Percentiles rank a stretch among this genome's conserved stretches.
Conservation (phyloP, 2,797 vertebrate genomes). For the Myotis vivesi region DNA sequence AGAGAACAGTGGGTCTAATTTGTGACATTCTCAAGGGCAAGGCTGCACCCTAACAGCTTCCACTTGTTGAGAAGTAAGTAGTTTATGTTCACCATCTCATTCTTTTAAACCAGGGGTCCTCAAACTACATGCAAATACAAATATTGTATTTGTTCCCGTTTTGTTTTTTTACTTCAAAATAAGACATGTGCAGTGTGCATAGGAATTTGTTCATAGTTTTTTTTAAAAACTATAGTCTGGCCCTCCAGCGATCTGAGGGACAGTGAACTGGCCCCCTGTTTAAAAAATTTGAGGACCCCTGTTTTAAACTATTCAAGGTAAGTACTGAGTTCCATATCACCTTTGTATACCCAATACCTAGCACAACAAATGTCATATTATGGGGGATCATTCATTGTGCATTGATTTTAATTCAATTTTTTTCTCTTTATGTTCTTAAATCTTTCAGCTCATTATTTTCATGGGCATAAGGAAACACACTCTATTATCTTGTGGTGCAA, state of each 20-base stretch:
- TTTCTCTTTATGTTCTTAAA: not conserved
- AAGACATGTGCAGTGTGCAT: no score
- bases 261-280: no score
- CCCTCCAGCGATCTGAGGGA: no score
- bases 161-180: no score
- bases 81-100: not conserved
- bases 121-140: no score
- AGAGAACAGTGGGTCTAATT: not conserved
- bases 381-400: no score
- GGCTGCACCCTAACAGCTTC: not conserved
- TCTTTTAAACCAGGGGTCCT: not conserved
- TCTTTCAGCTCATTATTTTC: not conserved
- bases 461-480: not conserved
- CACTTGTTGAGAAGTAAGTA: not conserved
- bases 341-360: no score
- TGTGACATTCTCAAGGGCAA: not conserved
- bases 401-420: not conserved
- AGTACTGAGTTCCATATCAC: not conserved
- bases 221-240: no score
- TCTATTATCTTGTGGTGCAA: not conserved
- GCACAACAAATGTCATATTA: fast-evolving
- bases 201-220: no score
- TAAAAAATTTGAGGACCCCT: no score
- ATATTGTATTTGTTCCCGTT: no score
- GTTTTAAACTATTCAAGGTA: not conserved